phyloP scores from a whole-genome alignment of 2,888 invertebrate species.

The Rotaria socialis region DNA sequence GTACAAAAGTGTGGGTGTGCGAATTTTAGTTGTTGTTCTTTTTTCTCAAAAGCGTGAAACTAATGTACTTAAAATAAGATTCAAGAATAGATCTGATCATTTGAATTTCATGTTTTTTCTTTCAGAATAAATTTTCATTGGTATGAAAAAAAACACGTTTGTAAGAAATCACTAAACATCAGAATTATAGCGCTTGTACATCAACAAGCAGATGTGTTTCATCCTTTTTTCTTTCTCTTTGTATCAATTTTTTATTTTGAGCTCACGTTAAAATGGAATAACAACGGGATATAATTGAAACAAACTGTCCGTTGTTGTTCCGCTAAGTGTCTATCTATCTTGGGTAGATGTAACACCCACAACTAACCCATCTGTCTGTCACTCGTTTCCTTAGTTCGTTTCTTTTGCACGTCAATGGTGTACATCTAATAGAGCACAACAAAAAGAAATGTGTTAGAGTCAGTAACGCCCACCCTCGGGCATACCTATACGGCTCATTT shows the following conservation, averaged over 20 bases:
- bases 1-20: background rate
- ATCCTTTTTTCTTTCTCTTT: background rate
- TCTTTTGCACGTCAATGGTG: background rate
- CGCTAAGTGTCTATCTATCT: constrained; percentile 4
- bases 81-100: background rate
- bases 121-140: too few species aligned
- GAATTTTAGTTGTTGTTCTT: background rate
- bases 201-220: background rate
- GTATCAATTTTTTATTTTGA: constrained; percentile 13
- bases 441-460: constrained; percentile 8
- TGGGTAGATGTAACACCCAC: background rate
- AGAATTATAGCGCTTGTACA: background rate
- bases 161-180: too few species aligned
- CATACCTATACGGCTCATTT: background rate
- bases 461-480: constrained; percentile 13
- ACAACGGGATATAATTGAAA: background rate
- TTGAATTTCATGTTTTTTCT: too few species aligned
- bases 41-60: background rate
- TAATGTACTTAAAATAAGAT: background rate
- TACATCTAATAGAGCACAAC: background rate
- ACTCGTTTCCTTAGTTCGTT: constrained; percentile 6
- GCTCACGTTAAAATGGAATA: background rate
- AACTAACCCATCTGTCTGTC: background rate
- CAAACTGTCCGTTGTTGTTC: background rate
- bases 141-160: too few species aligned